phyloP scores from a whole-genome alignment of 2,888 invertebrate species.

The Bimastos eiseni region DNA sequence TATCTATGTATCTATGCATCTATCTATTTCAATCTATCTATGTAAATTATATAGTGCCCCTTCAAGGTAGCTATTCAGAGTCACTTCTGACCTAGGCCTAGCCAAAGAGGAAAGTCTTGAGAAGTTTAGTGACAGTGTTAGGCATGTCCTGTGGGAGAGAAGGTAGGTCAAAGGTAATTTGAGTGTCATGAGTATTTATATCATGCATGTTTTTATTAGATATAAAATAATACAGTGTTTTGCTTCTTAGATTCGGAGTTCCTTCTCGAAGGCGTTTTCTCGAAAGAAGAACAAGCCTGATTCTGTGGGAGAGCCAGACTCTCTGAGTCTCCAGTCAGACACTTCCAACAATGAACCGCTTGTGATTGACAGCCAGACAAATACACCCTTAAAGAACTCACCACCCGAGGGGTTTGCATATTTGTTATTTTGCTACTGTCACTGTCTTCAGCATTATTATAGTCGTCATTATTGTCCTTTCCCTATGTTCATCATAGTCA shows the following conservation, averaged over 20 bases:
- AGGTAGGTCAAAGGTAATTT: no score
- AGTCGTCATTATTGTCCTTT: neutral
- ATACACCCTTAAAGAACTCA: neutral
- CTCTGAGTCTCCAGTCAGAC: conserved; percentile 16
- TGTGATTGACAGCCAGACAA: neutral
- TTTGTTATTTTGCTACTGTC: neutral
- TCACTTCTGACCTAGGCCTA: no score
- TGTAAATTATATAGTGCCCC: no score
- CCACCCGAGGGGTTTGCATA: conserved; percentile 1
- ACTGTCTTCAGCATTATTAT: neutral
- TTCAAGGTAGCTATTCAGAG: no score
- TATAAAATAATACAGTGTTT: neutral
- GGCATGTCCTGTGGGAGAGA: no score
- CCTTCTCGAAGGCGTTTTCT: conserved; percentile 18
- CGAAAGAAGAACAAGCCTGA: conserved; percentile 20
- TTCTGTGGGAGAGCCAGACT: neutral
- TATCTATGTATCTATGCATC: no score
- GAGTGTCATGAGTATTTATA: neutral
- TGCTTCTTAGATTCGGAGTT: neutral
- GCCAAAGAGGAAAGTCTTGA: no score
- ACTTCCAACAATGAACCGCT: neutral
- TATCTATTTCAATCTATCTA: no score
- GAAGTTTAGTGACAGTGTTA: no score
- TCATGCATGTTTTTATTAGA: neutral
- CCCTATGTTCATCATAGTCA: neutral